Conservation (phyloP, 2,888 invertebrate species). For the Coenonympha arcania region DNA sequence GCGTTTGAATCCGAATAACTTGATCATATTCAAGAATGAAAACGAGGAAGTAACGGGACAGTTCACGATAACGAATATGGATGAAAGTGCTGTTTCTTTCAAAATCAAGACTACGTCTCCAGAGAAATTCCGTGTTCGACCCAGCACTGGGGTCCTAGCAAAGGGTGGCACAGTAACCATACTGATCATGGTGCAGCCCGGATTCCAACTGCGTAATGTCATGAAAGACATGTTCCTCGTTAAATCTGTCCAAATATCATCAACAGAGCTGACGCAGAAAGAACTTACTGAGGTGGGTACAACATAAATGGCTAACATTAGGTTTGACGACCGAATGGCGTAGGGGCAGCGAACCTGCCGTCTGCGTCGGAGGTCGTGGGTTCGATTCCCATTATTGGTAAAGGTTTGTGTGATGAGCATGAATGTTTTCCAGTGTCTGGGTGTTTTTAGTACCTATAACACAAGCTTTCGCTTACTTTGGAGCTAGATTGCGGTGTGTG, state of each 20-base stretch:
- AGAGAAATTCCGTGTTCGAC: conserved; percentile 94
- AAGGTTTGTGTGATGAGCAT: no score
- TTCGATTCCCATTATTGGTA: no score
- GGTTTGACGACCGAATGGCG: no score
- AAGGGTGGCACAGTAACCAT: conserved; percentile 78
- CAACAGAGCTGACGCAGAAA: conserved; percentile 69
- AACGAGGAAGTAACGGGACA: conserved; percentile 80
- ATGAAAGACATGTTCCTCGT: conserved; percentile 90
- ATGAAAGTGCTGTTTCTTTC: conserved; percentile 64
- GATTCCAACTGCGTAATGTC: conserved; percentile 78
- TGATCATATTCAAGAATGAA: conserved; percentile 79
- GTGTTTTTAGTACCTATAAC: no score
- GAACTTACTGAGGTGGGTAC: conserved; percentile 81
- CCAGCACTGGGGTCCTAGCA: conserved; percentile 84
- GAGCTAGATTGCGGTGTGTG: no score
- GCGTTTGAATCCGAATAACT: conserved; percentile 78
- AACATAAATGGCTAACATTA: no score
- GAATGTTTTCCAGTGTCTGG: no score
- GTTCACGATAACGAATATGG: conserved; percentile 80
- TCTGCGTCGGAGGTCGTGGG: no score
- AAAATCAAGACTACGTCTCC: conserved; percentile 97
- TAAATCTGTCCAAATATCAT: conserved; percentile 82
- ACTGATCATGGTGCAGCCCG: conserved; percentile 82
- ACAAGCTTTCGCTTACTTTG: no score
- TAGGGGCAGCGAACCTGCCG: no score